Conservation (phyloP, 23 tunicate species). For the Corella eumyota region DNA sequence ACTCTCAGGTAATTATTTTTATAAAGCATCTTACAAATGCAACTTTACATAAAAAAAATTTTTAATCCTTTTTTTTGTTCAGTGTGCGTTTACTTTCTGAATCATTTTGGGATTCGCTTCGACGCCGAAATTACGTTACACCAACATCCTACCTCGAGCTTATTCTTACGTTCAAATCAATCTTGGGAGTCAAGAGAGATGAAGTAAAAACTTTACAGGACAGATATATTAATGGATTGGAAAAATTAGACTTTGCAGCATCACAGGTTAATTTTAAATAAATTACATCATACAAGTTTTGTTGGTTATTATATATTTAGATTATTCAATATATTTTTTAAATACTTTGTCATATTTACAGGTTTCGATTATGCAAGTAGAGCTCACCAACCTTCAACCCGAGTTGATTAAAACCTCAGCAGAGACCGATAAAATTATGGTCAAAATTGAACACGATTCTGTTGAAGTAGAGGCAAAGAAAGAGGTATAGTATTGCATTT, state of each 20-base stretch:
- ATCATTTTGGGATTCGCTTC: constrained; percentile 42
- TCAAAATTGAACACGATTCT: constrained; percentile 87
- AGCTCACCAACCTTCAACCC: constrained; percentile 74
- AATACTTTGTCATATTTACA: constrained; percentile 2
- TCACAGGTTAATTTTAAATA: constrained; percentile 41
- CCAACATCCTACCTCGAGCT: constrained; percentile 92
- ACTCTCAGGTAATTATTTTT: neutral
- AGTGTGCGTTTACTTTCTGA: constrained; percentile 87
- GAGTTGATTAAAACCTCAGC: constrained; percentile 81
- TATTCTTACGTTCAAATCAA: constrained; percentile 84
- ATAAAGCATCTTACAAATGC: neutral
- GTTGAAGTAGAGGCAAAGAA: constrained; percentile 98
- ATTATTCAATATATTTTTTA: neutral
- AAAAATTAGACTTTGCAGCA: constrained; percentile 69
- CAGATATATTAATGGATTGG: constrained; percentile 85
- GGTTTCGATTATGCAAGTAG: constrained; percentile 89
- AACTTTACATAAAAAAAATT: neutral
- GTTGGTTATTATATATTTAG: neutral
- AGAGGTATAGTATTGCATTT: constrained; percentile 30
- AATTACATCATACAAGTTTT: neutral
- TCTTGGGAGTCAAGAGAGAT: constrained; percentile 73
- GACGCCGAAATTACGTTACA: constrained; percentile 92
- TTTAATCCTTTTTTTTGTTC: no score
- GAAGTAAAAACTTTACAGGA: constrained; percentile 84
- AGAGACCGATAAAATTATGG: constrained; percentile 83